Evolutionary conservation across 2,797 vertebrate species (phyloP).

Genomic region (Parambassis ranga): DNA sequence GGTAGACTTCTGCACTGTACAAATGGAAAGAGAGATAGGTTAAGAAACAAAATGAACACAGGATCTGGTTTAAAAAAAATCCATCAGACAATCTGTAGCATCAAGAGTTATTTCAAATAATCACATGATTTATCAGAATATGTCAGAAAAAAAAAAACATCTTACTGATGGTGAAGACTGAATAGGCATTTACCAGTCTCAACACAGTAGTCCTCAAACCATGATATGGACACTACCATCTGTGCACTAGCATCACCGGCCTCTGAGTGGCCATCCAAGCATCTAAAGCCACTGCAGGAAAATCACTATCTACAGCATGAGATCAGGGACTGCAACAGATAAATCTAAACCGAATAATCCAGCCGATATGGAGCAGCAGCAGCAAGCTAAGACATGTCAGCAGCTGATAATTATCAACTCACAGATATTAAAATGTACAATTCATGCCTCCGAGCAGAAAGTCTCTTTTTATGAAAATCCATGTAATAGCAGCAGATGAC

Average conservation of each 20-base stretch:
- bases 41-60: too few relatives aligned
- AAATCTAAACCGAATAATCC: slow-evolving; percentile 10
- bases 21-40: too few relatives aligned
- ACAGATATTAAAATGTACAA: slow-evolving; percentile 37
- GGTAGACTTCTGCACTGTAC: too few relatives aligned
- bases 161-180: too few relatives aligned
- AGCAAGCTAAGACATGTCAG: not conserved
- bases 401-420: slow-evolving; percentile 41
- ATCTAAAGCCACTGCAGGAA: not conserved
- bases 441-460: not conserved
- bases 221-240: not conserved
- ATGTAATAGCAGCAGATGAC: slow-evolving; percentile 5
- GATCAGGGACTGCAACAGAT: not conserved
- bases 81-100: too few relatives aligned
- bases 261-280: not conserved
- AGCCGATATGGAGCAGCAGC: slow-evolving; percentile 17
- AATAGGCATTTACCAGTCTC: too few relatives aligned
- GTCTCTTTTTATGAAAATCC: slow-evolving; percentile 24
- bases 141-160: too few relatives aligned
- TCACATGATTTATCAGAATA: too few relatives aligned
- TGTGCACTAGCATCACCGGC: not conserved
- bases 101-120: too few relatives aligned
- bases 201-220: not conserved
- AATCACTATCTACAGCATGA: not conserved
- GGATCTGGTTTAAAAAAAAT: too few relatives aligned